Evolutionary conservation across 1,140 invertebrate species (phyloP), one percentile per base, ranked within the genome.

Genomic region (Grapholita molesta): DNA sequence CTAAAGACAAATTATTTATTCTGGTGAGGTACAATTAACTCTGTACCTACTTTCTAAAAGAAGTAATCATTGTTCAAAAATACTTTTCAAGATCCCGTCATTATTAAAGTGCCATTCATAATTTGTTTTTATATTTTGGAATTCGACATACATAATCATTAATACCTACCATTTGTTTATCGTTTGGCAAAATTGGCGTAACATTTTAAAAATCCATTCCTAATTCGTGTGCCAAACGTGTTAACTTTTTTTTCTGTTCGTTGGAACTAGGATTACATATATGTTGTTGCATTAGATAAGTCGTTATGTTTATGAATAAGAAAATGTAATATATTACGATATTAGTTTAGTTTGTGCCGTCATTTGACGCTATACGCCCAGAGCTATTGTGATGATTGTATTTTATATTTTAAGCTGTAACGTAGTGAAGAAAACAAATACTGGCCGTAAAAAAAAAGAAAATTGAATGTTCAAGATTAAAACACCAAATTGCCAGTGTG

Each of bases 371-470:
- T 79, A 73, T 72, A 76, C 77, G 77, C 72, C 76, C 75, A 66
- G 82, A 83, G 78, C 76, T 84, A 74, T 85, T 88, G 84, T 89
- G 84, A 90, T 90, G 77, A 83, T 86, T 80, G 70, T 84, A 73
- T 82, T 81, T 73, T 70, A 66, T 66, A 64, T 57, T 71, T 68
- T 65, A 68, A 73, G 53, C 52, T 33, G 21, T 68, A 73, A 28
- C n/a, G 28, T 28, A 68, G 35, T 70, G 64, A 53, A 33, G n/a
- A 57, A 28, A 25, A 35, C 38, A 7, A 42, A 67, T 30, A 67
- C 25, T 64, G 71, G 48, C 67, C 64, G 25, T 18, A 12, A 66
- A 66, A 8, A 66, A 38, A 66, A 35, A 21, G 15, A 24, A 24
- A 24, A 9, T 53, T 11, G 9, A 21, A 2, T 53, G 35, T 42